Conservation (phyloP, 1,140 invertebrate species). For the Drepana arcuata region DNA sequence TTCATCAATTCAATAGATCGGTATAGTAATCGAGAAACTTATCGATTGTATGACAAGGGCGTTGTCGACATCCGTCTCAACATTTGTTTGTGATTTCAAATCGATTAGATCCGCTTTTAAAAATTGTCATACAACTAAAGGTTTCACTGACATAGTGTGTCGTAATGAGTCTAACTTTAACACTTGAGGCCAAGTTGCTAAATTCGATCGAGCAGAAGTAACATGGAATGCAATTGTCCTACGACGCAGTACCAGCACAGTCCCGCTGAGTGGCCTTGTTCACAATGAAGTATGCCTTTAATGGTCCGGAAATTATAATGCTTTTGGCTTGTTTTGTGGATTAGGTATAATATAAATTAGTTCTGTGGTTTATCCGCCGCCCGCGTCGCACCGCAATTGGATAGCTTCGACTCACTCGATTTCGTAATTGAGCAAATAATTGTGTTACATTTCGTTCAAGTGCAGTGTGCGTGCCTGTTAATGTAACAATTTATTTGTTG, state of each 20-base stretch:
- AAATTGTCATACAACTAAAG: constrained; percentile 31
- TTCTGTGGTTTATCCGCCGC: constrained; percentile 26
- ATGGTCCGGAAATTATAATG: constrained; percentile 55
- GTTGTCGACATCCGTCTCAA: constrained; percentile 51
- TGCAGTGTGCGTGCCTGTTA: too few relatives aligned
- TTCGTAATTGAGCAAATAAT: constrained; percentile 17
- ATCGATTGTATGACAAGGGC: constrained; percentile 43
- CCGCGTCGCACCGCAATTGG: constrained; percentile 18
- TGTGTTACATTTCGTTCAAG: too few relatives aligned
- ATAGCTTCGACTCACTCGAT: constrained; percentile 10
- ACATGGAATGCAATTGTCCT: constrained; percentile 52
- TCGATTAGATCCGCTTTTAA: constrained; percentile 62
- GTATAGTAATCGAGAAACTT: background rate
- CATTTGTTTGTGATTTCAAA: constrained; percentile 28
- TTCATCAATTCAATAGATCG: constrained; percentile 2
- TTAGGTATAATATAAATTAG: constrained; percentile 41
- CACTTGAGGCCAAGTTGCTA: constrained; percentile 26
- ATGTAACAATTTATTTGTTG: too few relatives aligned
- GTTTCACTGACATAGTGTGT: constrained; percentile 15
- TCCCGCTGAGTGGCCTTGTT: constrained; percentile 44
- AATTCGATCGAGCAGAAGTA: constrained; percentile 30
- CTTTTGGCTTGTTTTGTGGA: constrained; percentile 34
- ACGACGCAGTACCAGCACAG: constrained; percentile 27
- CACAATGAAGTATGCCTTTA: constrained; percentile 40
- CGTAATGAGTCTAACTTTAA: constrained; percentile 36